Percentiles rank a stretch among this genome's conserved stretches.
Evolutionary conservation across 2,113 vertebrate genomes (phyloP).

Genomic region (Pogonocichla stellata): DNA sequence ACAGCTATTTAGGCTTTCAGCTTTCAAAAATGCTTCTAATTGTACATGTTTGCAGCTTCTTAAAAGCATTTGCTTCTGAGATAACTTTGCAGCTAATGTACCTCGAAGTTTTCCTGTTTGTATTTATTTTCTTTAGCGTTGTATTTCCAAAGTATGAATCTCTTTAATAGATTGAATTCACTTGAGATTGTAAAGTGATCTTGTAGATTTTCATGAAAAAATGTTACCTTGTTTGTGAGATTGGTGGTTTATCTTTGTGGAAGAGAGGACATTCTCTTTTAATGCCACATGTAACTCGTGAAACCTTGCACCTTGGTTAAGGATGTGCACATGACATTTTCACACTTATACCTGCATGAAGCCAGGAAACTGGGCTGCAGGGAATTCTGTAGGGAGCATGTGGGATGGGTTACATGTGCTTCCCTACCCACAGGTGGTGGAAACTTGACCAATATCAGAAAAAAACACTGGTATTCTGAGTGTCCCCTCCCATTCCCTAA

Average conservation of each 20-base stretch:
- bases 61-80: neutral
- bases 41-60: neutral
- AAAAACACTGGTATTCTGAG: neutral
- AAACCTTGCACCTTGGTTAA: neutral
- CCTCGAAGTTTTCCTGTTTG: neutral
- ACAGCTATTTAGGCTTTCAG: conserved; percentile 31
- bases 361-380: neutral
- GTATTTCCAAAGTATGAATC: neutral
- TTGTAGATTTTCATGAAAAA: neutral
- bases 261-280: neutral
- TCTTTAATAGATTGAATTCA: neutral
- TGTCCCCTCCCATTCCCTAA: neutral
- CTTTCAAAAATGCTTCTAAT: conserved; percentile 25
- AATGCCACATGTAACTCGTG: neutral
- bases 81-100: neutral
- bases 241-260: neutral
- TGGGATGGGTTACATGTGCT: neutral
- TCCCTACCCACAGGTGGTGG: neutral
- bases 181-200: neutral
- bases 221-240: neutral
- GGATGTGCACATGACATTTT: rapidly evolving
- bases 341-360: rapidly evolving
- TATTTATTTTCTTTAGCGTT: neutral
- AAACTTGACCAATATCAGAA: neutral
- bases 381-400: neutral